phyloP scores from a whole-genome alignment of 30 jellyfish, hydroid and myxozoan genomes.

The Phacellophora camtschatica region DNA sequence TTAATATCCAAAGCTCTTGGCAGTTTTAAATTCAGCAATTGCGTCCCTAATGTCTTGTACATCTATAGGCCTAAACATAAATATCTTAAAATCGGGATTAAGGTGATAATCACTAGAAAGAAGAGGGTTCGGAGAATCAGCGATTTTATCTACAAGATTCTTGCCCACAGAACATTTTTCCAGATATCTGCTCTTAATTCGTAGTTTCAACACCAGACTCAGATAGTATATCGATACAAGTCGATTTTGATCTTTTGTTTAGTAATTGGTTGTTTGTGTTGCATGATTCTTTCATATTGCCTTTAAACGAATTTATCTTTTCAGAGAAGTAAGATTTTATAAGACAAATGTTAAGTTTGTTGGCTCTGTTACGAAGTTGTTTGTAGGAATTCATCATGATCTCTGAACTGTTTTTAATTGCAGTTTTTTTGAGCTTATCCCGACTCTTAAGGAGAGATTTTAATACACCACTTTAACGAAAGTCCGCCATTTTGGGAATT shows the following conservation, averaged over 20 bases:
- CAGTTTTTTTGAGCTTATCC: not conserved
- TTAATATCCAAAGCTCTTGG: not conserved
- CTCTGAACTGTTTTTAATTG: not conserved
- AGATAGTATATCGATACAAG: not conserved
- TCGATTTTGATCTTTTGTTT: not conserved
- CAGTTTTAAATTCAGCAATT: not conserved
- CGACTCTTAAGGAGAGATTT: too few species aligned
- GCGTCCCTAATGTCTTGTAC: not conserved
- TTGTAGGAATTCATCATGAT: not conserved
- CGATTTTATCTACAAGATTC: too few species aligned
- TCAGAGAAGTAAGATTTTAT: not conserved
- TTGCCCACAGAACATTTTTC: too few species aligned
- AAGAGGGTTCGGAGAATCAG: too few species aligned
- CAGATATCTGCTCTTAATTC: too few species aligned
- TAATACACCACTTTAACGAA: too few species aligned
- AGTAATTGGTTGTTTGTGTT: not conserved
- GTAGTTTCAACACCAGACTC: too few species aligned
- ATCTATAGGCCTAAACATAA: not conserved
- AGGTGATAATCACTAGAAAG: too few species aligned
- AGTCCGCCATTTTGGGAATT: too few species aligned
- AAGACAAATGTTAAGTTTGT: not conserved
- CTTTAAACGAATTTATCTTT: not conserved
- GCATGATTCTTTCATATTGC: not conserved
- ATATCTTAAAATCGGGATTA: not conserved
- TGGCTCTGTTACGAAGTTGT: not conserved